Conservation (phyloP, 1,140 invertebrate genomes). For the Drosophila subobscura region DNA sequence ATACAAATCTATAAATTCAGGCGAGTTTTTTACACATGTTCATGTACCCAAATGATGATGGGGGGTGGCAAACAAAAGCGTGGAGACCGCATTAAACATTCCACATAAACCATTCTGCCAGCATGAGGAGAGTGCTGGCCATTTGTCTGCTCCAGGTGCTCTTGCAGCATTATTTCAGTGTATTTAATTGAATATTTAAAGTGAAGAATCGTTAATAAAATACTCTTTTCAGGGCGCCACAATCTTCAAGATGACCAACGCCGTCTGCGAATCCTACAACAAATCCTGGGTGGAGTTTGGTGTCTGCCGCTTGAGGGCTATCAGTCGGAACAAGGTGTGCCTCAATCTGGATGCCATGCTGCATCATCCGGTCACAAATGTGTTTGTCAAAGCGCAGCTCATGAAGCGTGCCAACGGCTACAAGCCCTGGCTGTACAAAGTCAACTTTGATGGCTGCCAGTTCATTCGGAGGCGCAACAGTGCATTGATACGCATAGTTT, state of each 20-base stretch:
- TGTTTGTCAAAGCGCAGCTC: slow-evolving; percentile 32
- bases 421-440: slow-evolving; percentile 57
- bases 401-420: slow-evolving; percentile 57
- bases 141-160: slow-evolving; percentile 15
- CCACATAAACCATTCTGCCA: slow-evolving; percentile 3
- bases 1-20: neutral
- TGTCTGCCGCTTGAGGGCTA: slow-evolving; percentile 45
- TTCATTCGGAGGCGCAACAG: slow-evolving; percentile 45
- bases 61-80: neutral
- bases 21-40: neutral
- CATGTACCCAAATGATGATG: slow-evolving; percentile 4
- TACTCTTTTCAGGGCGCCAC: slow-evolving; percentile 24
- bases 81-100: too few relatives aligned
- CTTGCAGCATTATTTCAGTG: slow-evolving; percentile 8
- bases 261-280: slow-evolving; percentile 53
- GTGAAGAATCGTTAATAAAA: neutral
- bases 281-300: slow-evolving; percentile 51
- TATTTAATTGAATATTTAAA: neutral
- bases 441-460: slow-evolving; percentile 43
- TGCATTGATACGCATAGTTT: slow-evolving; percentile 38
- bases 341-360: slow-evolving; percentile 45
- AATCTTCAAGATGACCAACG: slow-evolving; percentile 56
- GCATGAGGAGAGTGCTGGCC: slow-evolving; percentile 14
- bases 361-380: slow-evolving; percentile 37
- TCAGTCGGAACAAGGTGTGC: slow-evolving; percentile 40